A percentile compares a stretch with the other conserved stretches of the same genome.
phyloP scores from a whole-genome alignment of 2,888 invertebrate species.

The Lithodes maja region DNA sequence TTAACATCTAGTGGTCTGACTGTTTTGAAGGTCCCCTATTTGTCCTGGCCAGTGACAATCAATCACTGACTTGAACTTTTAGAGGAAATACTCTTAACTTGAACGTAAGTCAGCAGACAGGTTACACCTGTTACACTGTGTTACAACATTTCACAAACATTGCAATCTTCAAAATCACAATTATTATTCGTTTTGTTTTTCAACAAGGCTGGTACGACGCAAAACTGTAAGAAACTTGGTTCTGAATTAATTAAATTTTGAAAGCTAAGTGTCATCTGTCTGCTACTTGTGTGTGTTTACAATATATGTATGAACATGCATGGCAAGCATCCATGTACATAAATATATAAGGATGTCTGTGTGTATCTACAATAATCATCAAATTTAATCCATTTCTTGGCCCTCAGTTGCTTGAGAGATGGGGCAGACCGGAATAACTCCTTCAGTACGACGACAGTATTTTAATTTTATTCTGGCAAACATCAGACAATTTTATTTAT shows the following conservation, averaged over 20 bases:
- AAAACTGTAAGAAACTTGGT: constrained; percentile 6
- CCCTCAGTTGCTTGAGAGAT: neutral
- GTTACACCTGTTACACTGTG: constrained; percentile 34
- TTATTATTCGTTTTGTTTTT: neutral
- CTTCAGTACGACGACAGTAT: no score
- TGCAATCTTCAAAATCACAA: neutral
- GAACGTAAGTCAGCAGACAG: constrained; percentile 48
- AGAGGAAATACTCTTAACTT: neutral
- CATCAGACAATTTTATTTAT: no score
- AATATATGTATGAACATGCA: constrained; percentile 12
- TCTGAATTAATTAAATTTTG: constrained; percentile 31
- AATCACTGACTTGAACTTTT: neutral
- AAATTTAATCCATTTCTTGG: constrained; percentile 10
- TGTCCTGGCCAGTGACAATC: neutral
- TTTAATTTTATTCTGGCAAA: no score
- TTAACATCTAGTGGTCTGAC: no score
- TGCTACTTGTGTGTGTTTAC: constrained; percentile 38
- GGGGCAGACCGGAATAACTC: neutral
- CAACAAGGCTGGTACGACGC: constrained; percentile 50
- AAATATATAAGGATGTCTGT: constrained; percentile 40
- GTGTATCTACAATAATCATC: constrained; percentile 23
- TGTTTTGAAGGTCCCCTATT: no score
- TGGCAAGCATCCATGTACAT: neutral
- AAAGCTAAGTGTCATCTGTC: constrained; percentile 46
- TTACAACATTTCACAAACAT: neutral